Percentiles rank a stretch among this genome's conserved stretches.
Evolutionary conservation across 2,113 vertebrate species (phyloP).

Genomic region (Psittacara wagleri): DNA sequence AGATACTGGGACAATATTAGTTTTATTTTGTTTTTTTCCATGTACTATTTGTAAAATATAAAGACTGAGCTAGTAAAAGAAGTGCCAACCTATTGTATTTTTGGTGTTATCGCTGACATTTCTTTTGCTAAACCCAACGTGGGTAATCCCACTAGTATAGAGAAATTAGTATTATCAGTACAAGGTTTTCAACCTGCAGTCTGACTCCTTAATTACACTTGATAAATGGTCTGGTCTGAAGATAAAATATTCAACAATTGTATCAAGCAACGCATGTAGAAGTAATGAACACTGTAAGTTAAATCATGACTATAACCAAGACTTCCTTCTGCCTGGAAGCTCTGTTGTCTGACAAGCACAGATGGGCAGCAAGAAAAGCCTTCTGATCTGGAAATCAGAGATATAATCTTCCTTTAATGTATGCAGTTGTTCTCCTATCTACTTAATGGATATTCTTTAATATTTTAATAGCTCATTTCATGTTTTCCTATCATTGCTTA

Average conservation of each 20-base stretch:
- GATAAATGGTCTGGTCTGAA: slow-evolving; percentile 54
- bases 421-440: not conserved
- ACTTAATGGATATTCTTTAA: not conserved
- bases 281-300: not conserved
- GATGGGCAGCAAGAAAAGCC: not conserved
- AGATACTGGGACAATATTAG: not conserved
- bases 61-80: not conserved
- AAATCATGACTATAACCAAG: not conserved
- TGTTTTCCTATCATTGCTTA: not conserved
- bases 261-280: not conserved
- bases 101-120: not conserved
- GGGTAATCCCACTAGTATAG: not conserved
- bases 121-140: not conserved
- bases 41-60: not conserved
- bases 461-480: not conserved
- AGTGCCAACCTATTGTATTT: not conserved
- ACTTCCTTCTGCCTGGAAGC: not conserved
- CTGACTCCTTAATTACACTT: slow-evolving; percentile 56
- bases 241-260: slow-evolving; percentile 6
- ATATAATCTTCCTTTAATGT: not conserved
- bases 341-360: not conserved
- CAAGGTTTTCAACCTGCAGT: not conserved
- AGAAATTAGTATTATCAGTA: slow-evolving; percentile 18
- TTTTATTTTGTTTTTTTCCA: not conserved
- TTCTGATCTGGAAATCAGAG: not conserved